Evolutionary conservation across 2,797 vertebrate genomes (phyloP), one percentile per base, ranked within the genome.

Genomic region (Melopsittacus undulatus): DNA sequence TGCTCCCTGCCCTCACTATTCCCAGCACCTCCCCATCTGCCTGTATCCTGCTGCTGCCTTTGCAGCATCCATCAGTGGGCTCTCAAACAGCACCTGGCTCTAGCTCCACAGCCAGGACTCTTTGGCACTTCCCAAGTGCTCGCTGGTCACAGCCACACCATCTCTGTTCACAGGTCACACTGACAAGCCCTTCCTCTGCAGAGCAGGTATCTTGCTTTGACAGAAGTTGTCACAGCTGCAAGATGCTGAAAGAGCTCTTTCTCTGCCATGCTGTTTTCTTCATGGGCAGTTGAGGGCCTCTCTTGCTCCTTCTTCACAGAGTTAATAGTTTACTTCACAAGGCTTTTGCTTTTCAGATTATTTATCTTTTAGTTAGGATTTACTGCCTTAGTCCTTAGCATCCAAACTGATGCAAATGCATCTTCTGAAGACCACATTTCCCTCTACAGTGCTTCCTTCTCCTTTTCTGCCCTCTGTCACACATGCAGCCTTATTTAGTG

Each of bases 81-180:
- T 56, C 36, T 82, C 63, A 52, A 46, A 51, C 18, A 62, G 48
- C 32, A 42, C n/a, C 64, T 42, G 59, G 63, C 26, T 85, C 45
- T 23, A 26, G 38, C 49, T 81, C 75, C 1, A 0, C 10, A 3
- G 54, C 46, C 54, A 27, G 27, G 54, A 32, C 66, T 61, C 56
- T 59, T 59, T 20, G 61, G 29, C 46, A 34, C 49, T 79, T 85
- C 42, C 34, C 38, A 69, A 30, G 11, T 9, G 16, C 52, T 16
- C 20, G 2, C 26, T 0, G 2, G 26, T 80, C 51, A 73, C 34
- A 54, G 74, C 34, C 72, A 51, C 62, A 22, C 38, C 0, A 0
- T 52, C 29, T 13, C 68, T 80, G 68, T 89, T 88, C 80, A 81
- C 19, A 23, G 59, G 40, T 38, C 66, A 42, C 19, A 1, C 11